Evolutionary conservation across 2,888 invertebrate species (phyloP), one percentile per base, ranked within the genome.

Genomic region (Aquatica leii): DNA sequence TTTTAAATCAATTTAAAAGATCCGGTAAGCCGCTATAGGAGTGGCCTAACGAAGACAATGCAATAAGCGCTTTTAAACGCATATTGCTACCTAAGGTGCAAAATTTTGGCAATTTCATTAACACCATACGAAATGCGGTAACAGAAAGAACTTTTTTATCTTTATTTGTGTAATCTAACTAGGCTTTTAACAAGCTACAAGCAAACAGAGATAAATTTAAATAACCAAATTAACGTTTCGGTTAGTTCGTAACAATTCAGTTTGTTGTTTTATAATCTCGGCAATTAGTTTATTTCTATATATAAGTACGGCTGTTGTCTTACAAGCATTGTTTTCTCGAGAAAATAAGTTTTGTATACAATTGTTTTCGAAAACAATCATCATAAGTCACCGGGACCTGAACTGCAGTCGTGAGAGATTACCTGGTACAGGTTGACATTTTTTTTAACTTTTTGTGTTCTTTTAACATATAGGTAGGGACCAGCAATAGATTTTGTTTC

Each of bases 401-500:
- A 74, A 74, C 71, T 75, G 71, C 73, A 76, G 72, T 78, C 78
- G 78, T 77, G 77, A 76, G 76, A 76, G 66, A 62, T 67, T 71
- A 71, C 72, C 70, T 72, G 72, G 69, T 62, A 68, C 69, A 71
- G 76, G 77, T 77, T 77, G 78, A 79, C 78, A 77, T 77, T 79
- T 78, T 78, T 75, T 66, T 73, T 67, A 71, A 68, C 71, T 75
- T 76, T 75, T 74, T 74, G 71, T 66, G 68, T 74, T 63, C 72
- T 68, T 73, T n/a, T 75, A 80, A 80, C 77, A 72, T 79, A 80
- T 78, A 74, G 80, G 73, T 75, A 67, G 75, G 74, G 76, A 74
- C 71, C 71, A 73, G 79, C 77, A 80, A 80, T 81, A 81, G 80
- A 80, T 81, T 80, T 79, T 73, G 77, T 80, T 78, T 78, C 79